Base-by-base conservation (phyloP, 1,140 invertebrate species). In the Onthophagus taurus region DNA sequence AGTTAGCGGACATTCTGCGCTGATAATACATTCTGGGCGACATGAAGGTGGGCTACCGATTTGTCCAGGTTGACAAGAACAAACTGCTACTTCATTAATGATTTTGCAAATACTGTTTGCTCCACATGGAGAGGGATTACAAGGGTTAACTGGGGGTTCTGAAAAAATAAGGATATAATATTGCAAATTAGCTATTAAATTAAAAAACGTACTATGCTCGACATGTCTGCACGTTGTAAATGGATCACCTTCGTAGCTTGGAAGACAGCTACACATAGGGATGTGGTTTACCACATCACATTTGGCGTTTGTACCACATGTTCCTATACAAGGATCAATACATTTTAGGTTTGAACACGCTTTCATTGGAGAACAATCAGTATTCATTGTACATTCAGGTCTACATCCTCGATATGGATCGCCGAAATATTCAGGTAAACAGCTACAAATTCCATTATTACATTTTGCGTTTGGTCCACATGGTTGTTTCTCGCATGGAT, bases 371-470 rank as follows among this genome's bases (percentile, higher is more conserved):
- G 82, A 68, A 61, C 87, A 91, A 45, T 91, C 87, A 1, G 83
- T 78, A 59, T 86, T 90, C 54, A 85, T 75, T 0, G 85, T 80
- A 63, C 87, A 91, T 64, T 90, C 85, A 11, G 86, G 86, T 48
- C 83, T 67, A 61, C 88, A 90, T 13, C 72, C 76, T 41, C 63
- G 59, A 48, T 82, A 80, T 3, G 80, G 36, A 46, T 61, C 56
- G 77, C 78, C 78, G 31, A 74, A 67, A 59, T 82, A 85, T 42
- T 77, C 76, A 13, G 65, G 59, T 42, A 78, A 48, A 51, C 81
- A 84, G 17, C 68, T 66, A 52, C 80, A 83, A 26, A 74, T 34
- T 7, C 75, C 76, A 48, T 66, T 69, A 9, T 64, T 67, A 55
- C 82, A 86, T 52, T 75, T 52, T 36, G 79, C 72, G 57, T 84